Evolutionary conservation across 2,113 vertebrate genomes (phyloP).

Genomic region (Microtus pennsylvanicus): DNA sequence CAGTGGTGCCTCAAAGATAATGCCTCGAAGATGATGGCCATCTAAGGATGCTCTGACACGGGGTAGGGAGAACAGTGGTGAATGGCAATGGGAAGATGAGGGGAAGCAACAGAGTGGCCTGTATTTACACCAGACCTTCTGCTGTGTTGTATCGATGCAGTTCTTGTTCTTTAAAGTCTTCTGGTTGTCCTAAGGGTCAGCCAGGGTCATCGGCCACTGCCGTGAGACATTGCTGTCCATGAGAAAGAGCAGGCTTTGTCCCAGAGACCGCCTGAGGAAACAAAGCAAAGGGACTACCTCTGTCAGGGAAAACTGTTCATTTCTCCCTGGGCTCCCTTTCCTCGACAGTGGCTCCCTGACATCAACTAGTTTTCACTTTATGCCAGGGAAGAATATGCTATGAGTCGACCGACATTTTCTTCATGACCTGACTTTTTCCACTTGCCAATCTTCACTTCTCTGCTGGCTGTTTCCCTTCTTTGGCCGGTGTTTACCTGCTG

Average conservation of each 20-base stretch:
- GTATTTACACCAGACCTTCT: neutral
- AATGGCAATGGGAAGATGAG: neutral
- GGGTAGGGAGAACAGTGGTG: too few relatives aligned
- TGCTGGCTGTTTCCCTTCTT: neutral
- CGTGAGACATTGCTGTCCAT: neutral
- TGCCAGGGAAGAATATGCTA: neutral
- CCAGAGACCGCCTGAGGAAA: neutral
- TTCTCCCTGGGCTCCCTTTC: neutral
- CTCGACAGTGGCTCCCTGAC: neutral
- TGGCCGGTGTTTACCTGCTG: neutral
- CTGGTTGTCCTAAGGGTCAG: neutral
- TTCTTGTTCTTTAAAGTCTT: neutral
- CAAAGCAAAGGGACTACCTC: neutral
- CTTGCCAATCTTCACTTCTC: neutral
- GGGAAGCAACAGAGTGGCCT: neutral
- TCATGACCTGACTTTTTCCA: neutral
- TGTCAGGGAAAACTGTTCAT: neutral
- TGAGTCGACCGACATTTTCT: neutral
- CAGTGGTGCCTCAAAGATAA: too few relatives aligned
- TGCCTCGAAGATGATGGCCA: too few relatives aligned
- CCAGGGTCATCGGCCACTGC: neutral
- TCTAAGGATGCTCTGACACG: neutral
- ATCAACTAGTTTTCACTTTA: neutral
- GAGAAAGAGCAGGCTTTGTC: neutral
- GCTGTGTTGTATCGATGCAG: accelerated